Percentiles rank a stretch among this genome's conserved stretches.
Evolutionary conservation across 2,113 vertebrate genomes (phyloP).

Genomic region (Geococcyx californianus): DNA sequence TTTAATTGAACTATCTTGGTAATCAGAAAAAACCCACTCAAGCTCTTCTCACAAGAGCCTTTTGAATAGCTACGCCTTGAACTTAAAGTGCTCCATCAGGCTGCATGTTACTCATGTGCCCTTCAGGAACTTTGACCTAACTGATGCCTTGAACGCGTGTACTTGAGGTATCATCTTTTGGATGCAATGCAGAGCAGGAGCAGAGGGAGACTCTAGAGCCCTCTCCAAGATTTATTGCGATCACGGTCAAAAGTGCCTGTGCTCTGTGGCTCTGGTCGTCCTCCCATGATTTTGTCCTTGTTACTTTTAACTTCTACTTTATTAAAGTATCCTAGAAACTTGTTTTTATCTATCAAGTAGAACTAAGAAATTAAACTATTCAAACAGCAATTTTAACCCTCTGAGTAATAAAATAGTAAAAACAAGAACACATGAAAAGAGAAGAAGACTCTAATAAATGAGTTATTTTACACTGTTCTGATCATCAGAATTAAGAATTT

Average conservation of each 20-base stretch:
- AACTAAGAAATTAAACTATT: not conserved
- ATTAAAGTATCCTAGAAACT: not conserved
- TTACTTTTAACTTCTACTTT: not conserved
- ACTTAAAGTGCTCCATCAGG: not conserved
- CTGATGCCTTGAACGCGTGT: not conserved
- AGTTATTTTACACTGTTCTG: not conserved
- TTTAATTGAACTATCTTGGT: not conserved
- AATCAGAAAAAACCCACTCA: not conserved
- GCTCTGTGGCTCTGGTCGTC: fast-evolving
- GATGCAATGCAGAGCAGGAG: not conserved
- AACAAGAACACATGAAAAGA: not conserved
- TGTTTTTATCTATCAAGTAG: not conserved
- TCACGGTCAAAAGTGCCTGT: not conserved
- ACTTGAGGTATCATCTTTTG: not conserved
- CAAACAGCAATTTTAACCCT: not conserved
- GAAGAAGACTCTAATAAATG: not conserved
- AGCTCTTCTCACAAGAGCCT: not conserved
- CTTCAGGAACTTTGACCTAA: not conserved
- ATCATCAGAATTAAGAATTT: not conserved
- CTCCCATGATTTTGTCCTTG: not conserved
- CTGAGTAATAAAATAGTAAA: not conserved
- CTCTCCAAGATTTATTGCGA: not conserved
- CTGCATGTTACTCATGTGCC: fast-evolving
- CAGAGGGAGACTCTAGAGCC: not conserved
- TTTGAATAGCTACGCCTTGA: not conserved